These are phyloP conservation scores for Eustalomyia histrio DNA, from an alignment of 2,888 invertebrate genomes.

Conservation along the genomic window DNA sequence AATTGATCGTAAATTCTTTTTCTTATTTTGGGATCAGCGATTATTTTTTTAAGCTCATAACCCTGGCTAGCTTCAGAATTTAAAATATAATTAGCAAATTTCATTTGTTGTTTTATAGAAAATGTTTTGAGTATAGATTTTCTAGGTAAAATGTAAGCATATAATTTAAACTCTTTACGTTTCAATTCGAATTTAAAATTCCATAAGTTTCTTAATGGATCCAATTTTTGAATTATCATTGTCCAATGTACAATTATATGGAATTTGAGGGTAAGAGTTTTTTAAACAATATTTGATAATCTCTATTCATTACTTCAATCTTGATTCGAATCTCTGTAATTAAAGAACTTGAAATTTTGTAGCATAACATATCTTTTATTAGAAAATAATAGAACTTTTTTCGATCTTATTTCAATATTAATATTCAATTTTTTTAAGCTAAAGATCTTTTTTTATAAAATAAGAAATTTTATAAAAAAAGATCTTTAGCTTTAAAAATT, in stretches of 20 bases:
- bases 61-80: background rate
- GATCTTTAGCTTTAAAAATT: too few relatives aligned
- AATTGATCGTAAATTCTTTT: background rate
- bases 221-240: constrained; percentile 12
- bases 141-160: constrained; percentile 7
- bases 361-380: constrained; percentile 10
- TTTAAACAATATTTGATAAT: constrained; percentile 26
- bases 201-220: constrained; percentile 17
- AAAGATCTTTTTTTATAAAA: too few relatives aligned
- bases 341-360: constrained; percentile 9
- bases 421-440: too few relatives aligned
- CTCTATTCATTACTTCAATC: background rate
- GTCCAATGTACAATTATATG: constrained; percentile 5
- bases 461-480: too few relatives aligned
- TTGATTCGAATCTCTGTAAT: constrained; percentile 3
- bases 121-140: constrained; percentile 7
- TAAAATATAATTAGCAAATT: constrained; percentile 18
- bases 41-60: background rate
- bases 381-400: too few relatives aligned
- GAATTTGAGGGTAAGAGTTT: constrained; percentile 12
- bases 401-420: too few relatives aligned
- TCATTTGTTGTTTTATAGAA: constrained; percentile 21
- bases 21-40: background rate
- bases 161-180: constrained; percentile 24
- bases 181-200: constrained; percentile 26